A percentile compares a stretch with the other conserved stretches of the same genome.
Conservation (phyloP, 2,113 vertebrate genomes). For the Tilapia sparmanii region DNA sequence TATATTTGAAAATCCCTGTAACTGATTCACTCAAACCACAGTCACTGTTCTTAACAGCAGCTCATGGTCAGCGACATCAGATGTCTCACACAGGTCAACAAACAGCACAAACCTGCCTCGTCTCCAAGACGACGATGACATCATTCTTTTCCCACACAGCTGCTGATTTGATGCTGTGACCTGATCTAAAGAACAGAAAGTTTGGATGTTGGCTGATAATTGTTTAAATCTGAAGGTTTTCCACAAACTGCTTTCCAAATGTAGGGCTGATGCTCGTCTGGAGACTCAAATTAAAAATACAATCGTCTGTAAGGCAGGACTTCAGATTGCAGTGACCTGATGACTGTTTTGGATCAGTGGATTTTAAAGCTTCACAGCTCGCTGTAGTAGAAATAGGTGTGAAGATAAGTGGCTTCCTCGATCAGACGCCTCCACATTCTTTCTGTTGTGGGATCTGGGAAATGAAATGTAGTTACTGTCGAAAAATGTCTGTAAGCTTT, state of each 20-base stretch:
- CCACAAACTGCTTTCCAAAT: neutral
- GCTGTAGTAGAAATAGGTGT: neutral
- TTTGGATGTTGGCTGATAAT: neutral
- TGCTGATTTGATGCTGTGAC: neutral
- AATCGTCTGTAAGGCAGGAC: neutral
- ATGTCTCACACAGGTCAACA: neutral
- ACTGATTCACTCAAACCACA: accelerated
- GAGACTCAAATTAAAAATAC: neutral
- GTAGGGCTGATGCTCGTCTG: accelerated
- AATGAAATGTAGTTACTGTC: too few species aligned
- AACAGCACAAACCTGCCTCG: neutral
- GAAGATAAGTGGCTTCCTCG: neutral
- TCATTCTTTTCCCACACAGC: neutral
- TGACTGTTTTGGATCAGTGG: neutral
- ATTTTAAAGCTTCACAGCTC: neutral
- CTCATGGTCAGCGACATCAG: neutral
- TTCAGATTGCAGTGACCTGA: neutral
- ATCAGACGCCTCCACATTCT: neutral
- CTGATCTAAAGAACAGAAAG: neutral
- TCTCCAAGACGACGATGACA: neutral
- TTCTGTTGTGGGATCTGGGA: too few species aligned
- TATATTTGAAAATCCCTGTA: neutral
- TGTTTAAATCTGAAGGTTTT: neutral
- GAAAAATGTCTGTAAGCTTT: neutral
- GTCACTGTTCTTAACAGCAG: neutral